Base-by-base conservation (phyloP, 2,113 vertebrate species). In the Castor canadensis region DNA sequence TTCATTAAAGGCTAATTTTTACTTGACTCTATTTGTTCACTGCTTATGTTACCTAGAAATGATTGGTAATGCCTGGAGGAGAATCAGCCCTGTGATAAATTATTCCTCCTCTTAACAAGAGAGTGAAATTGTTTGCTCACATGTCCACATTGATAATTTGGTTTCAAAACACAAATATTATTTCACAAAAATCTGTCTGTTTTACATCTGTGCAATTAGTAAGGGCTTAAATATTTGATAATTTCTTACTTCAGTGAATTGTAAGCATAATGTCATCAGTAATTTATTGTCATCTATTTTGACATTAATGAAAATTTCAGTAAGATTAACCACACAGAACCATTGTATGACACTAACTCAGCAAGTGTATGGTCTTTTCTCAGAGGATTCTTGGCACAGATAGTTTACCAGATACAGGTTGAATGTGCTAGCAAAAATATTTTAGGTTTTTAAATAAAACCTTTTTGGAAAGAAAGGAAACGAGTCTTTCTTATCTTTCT, bases 11-110 rank as follows among this genome's bases (percentile, higher is more conserved):
- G 49, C 30, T 94, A 93, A 95, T 97, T 95, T 93, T 86, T 49
- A 92, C 56, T 96, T 96, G 52, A 28, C 35, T 79, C 4, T 83
- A 73, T 96, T 88, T 20, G 77, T 87, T 8, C 9, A 77, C 30
- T 94, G 54, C 47, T 95, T 95, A 93, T 90, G 66, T 86, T 95
- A 93, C 60, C 81, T 90, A 47, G 47, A 97, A 97, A 96, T 91
- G 54, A 62, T 20, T 62, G 49, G 83, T 88, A 89, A 92, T 88
- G 88, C 56, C 60, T 96, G 56, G 43, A 83, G 82, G 77, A 82
- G 47, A 95, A 89, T 91, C 45, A 90, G 24, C 62, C 95, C 30
- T 12, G 52, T 71, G 45, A 86, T 73, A 79, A 91, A 87, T 75
- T 75, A 92, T 88, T 92, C 56, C 38, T 77, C 20, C 62, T n/a